phyloP scores from a whole-genome alignment of 2,888 invertebrate genomes.

The Thera britannica region DNA sequence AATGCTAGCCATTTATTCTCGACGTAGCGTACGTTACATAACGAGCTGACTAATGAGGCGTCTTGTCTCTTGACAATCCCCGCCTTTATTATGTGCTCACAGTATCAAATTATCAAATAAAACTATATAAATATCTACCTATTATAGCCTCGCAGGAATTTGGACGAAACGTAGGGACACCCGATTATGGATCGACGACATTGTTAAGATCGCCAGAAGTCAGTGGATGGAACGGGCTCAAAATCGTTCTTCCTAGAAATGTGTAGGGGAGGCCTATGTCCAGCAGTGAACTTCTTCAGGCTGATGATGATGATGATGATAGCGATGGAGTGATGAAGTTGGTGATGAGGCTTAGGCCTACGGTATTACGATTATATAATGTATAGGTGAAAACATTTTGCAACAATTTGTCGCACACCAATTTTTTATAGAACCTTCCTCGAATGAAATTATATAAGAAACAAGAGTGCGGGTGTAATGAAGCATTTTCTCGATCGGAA shows the following conservation, averaged over 20 bases:
- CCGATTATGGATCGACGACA: too few relatives aligned
- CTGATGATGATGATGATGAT: too few relatives aligned
- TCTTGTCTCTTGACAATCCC: constrained; percentile 18
- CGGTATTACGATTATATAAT: neutral
- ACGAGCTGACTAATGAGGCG: constrained; percentile 29
- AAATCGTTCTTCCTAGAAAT: too few relatives aligned
- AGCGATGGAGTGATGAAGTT: too few relatives aligned
- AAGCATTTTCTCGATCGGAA: constrained; percentile 27
- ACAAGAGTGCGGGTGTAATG: constrained; percentile 20
- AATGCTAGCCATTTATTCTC: constrained; percentile 28
- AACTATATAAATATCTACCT: neutral
- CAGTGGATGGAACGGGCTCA: too few relatives aligned
- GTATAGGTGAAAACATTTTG: constrained; percentile 1
- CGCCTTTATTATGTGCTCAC: constrained; percentile 14
- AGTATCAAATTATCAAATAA: constrained; percentile 18
- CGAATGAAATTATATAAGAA: constrained; percentile 19
- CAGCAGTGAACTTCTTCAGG: too few relatives aligned
- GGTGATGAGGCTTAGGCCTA: too few relatives aligned
- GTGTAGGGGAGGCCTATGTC: too few relatives aligned
- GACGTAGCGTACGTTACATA: constrained; percentile 14
- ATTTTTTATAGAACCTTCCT: constrained; percentile 14
- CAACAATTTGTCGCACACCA: constrained; percentile 9
- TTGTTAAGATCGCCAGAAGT: too few relatives aligned
- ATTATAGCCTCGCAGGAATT: too few relatives aligned
- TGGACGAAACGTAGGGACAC: too few relatives aligned